Conservation (phyloP, 1,140 invertebrate species). For the Callitettix versicolor region DNA sequence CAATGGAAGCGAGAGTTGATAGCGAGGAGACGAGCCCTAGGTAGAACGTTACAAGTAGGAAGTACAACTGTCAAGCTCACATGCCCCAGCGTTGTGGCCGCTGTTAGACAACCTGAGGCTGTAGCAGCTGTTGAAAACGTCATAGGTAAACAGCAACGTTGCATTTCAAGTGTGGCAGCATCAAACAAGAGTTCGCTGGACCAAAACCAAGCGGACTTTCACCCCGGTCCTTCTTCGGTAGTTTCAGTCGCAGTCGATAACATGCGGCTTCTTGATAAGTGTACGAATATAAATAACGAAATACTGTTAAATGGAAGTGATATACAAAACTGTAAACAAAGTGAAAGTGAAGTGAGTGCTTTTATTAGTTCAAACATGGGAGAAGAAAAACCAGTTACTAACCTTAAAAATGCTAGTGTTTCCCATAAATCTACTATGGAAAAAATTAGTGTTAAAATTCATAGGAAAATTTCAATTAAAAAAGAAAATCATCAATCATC, state of each 20-base stretch:
- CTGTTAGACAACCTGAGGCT: slow-evolving; percentile 12
- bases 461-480: slow-evolving; percentile 17
- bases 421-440: not conserved
- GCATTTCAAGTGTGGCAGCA: slow-evolving; percentile 14
- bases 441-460: slow-evolving; percentile 5
- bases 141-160: slow-evolving; percentile 17
- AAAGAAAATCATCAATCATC: slow-evolving; percentile 17
- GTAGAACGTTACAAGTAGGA: slow-evolving; percentile 20
- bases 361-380: slow-evolving; percentile 4
- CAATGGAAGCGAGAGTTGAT: slow-evolving; percentile 67
- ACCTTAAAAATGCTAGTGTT: slow-evolving; percentile 12
- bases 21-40: slow-evolving; percentile 43
- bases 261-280: slow-evolving; percentile 23
- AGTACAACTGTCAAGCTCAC: slow-evolving; percentile 11
- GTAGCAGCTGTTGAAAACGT: slow-evolving; percentile 17
- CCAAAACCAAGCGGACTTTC: slow-evolving; percentile 23
- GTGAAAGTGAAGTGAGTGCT: slow-evolving; percentile 5
- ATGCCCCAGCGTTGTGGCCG: slow-evolving; percentile 8
- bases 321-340: slow-evolving; percentile 8
- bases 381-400: slow-evolving; percentile 10
- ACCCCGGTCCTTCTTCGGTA: slow-evolving; percentile 13
- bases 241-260: slow-evolving; percentile 16
- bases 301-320: slow-evolving; percentile 10
- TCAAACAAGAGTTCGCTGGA: slow-evolving; percentile 22
- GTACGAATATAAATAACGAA: slow-evolving; percentile 15